These are phyloP conservation scores for Porites cylindrica DNA, from an alignment of 92 coral and sea anemone genomes.

Conservation along the genomic window DNA sequence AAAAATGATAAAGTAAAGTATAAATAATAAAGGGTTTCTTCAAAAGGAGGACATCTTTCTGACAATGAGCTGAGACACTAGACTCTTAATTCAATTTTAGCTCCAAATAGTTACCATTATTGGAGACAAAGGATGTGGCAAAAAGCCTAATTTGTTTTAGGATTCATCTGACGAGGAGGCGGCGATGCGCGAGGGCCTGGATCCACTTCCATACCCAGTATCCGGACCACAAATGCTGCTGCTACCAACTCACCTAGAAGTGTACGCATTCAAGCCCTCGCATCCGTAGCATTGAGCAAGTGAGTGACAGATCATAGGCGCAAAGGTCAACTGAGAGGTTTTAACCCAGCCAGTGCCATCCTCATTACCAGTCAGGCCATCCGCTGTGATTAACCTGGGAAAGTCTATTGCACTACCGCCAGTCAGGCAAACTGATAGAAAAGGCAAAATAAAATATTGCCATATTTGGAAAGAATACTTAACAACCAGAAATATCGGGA, in stretches of 20 bases:
- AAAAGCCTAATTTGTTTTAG: slow-evolving; percentile 17
- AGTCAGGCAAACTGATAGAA: slow-evolving; percentile 30
- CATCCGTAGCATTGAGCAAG: slow-evolving; percentile 32
- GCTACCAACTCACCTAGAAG: no score
- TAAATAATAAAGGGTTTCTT: no score
- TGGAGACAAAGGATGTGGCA: no score
- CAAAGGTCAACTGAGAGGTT: slow-evolving; percentile 28
- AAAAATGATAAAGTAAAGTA: no score
- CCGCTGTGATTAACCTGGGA: slow-evolving; percentile 36
- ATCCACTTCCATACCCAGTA: not conserved
- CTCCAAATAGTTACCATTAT: not conserved
- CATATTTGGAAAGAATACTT: not conserved
- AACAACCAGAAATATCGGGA: not conserved
- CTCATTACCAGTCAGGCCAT: slow-evolving; percentile 22
- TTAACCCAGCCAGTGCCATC: slow-evolving; percentile 17
- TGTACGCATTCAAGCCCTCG: no score
- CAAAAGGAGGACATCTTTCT: not conserved
- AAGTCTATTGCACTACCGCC: slow-evolving; percentile 36
- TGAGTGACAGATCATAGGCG: slow-evolving; percentile 10
- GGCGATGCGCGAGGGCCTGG: not conserved
- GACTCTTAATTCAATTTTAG: not conserved
- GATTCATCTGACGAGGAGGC: slow-evolving; percentile 17
- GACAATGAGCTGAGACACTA: not conserved
- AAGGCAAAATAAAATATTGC: not conserved
- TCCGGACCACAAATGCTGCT: slow-evolving; percentile 6